These are phyloP conservation scores for Caenorhabditis becei DNA, from an alignment of 2,888 invertebrate genomes.

Conservation along the genomic window DNA sequence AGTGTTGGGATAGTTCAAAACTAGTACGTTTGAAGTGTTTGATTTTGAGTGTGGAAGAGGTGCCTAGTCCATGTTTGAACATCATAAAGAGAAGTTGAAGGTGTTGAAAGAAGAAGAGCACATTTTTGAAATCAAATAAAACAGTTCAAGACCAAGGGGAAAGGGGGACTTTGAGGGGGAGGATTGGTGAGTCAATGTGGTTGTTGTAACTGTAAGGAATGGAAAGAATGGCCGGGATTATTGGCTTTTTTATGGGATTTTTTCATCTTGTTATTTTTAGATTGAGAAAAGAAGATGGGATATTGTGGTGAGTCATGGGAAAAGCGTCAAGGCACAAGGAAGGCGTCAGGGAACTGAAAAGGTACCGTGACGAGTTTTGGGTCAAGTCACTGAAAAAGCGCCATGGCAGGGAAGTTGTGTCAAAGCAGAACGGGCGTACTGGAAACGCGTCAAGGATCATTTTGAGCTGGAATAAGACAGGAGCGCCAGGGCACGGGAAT, in stretches of 20 bases:
- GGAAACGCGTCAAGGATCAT: too few relatives aligned
- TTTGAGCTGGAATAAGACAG: too few relatives aligned
- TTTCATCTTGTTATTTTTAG: neutral
- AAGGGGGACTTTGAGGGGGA: neutral
- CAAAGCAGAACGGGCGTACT: too few relatives aligned
- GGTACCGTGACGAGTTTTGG: too few relatives aligned
- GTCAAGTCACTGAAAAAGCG: too few relatives aligned
- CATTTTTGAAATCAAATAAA: conserved; percentile 8
- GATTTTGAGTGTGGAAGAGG: conserved; percentile 14
- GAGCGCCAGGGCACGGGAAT: too few relatives aligned
- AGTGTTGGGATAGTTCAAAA: neutral
- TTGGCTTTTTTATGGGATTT: neutral
- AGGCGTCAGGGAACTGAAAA: neutral
- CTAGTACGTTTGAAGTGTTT: conserved; percentile 25
- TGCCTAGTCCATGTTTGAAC: conserved; percentile 45
- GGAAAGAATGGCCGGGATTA: too few relatives aligned
- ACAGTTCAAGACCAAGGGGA: neutral
- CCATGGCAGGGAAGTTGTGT: too few relatives aligned
- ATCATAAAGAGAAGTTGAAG: conserved; percentile 38
- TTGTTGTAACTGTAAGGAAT: neutral
- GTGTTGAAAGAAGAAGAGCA: conserved; percentile 3
- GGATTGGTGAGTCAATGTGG: neutral
- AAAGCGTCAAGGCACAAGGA: conserved; percentile 17
- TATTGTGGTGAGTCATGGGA: neutral
- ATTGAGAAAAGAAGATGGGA: neutral